Evolutionary conservation across 2,113 vertebrate species (phyloP).

Genomic region (Numenius arquata): DNA sequence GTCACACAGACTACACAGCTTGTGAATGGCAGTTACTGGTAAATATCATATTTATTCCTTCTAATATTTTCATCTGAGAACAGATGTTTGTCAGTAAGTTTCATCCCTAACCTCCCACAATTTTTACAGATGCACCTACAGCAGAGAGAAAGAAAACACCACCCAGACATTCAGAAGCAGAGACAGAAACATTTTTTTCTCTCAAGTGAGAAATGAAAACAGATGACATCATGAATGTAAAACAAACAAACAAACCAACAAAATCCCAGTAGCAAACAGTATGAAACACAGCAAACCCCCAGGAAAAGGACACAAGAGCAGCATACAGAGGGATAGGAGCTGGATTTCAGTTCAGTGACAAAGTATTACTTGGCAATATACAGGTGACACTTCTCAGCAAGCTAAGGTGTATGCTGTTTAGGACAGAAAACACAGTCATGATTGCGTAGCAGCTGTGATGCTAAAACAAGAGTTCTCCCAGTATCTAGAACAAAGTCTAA

Average conservation of each 20-base stretch:
- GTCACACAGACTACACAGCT: background rate
- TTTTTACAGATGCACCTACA: background rate
- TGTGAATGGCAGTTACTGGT: background rate
- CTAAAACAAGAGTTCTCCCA: background rate
- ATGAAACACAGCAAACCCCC: background rate
- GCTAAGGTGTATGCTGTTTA: accelerated
- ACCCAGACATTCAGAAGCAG: background rate
- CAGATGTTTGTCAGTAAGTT: background rate
- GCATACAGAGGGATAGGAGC: background rate
- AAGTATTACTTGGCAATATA: background rate
- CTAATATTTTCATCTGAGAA: background rate
- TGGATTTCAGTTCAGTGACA: background rate
- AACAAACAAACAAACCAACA: background rate
- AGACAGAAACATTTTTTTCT: background rate
- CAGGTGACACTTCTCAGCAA: background rate
- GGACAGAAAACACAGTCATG: background rate
- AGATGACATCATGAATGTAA: background rate
- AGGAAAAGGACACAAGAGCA: background rate
- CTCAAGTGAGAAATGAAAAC: background rate
- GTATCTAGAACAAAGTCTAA: background rate
- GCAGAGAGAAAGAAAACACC: background rate
- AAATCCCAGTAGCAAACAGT: background rate
- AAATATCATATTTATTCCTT: background rate
- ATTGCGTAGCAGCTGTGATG: background rate
- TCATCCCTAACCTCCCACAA: background rate